A percentile compares a stretch with the other conserved stretches of the same genome.
Conservation (phyloP, 35 echinoderm and acorn worm species). For the Strongylocentrotus purpuratus region DNA sequence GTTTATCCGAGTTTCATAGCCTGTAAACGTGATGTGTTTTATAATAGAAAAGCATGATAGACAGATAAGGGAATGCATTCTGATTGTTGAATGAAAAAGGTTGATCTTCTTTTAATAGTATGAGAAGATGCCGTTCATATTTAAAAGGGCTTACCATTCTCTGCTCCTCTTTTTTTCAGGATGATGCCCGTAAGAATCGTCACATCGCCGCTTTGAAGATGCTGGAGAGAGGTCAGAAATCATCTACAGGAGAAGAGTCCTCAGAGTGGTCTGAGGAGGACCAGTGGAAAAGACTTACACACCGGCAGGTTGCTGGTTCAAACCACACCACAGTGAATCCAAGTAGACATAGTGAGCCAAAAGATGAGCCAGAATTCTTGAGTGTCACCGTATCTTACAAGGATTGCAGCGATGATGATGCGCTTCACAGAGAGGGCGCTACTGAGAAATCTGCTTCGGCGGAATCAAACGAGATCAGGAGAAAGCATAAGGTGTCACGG, state of each 20-base stretch:
- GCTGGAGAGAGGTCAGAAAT: conserved; percentile 32
- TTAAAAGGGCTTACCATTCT: background rate
- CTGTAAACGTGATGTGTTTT: too few relatives aligned
- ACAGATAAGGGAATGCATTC: too few relatives aligned
- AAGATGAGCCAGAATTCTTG: background rate
- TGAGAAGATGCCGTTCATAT: too few relatives aligned
- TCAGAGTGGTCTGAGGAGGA: conserved; percentile 33
- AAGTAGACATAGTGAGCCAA: background rate
- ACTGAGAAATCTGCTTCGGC: background rate
- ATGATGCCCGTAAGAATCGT: conserved; percentile 26
- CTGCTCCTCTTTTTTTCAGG: background rate
- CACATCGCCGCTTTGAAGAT: conserved; percentile 25
- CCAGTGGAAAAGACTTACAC: background rate
- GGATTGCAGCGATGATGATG: background rate
- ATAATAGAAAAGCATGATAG: too few relatives aligned
- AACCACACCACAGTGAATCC: background rate
- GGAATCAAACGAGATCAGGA: background rate
- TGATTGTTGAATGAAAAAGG: too few relatives aligned
- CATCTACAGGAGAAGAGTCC: conserved; percentile 39
- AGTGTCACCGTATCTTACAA: conserved; percentile 25
- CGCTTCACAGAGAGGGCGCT: background rate
- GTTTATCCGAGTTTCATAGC: too few relatives aligned
- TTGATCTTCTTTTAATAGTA: too few relatives aligned
- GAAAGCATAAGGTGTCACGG: background rate
- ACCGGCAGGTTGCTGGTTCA: conserved; percentile 26